These are phyloP conservation scores for Neotragus moschatus DNA, from an alignment of 2,113 vertebrate genomes.

Conservation along the genomic window DNA sequence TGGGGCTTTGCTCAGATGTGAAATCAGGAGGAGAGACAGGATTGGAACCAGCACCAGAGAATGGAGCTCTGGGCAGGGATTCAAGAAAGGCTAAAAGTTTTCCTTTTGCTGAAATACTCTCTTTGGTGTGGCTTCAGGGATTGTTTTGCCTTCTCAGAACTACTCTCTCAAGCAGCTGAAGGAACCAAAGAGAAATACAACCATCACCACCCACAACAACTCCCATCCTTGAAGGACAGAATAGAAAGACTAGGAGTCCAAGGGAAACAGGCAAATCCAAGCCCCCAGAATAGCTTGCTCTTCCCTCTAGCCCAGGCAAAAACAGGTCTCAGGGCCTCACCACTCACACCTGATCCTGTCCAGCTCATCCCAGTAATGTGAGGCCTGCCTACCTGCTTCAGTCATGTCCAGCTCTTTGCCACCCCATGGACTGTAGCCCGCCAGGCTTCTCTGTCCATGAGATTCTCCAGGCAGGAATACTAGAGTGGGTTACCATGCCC, in stretches of 20 bases:
- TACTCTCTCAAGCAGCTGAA: neutral
- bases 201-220: neutral
- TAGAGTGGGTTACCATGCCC: neutral
- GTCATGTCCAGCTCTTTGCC: neutral
- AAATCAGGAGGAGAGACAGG: neutral
- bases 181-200: neutral
- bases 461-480: neutral
- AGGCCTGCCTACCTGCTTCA: neutral
- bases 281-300: neutral
- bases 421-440: neutral
- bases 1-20: neutral
- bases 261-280: neutral
- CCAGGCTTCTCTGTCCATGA: neutral
- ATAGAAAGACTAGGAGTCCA: neutral
- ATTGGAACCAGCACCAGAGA: neutral
- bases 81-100: neutral
- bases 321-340: neutral
- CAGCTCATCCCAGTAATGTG: neutral
- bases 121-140: neutral
- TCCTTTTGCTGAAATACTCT: neutral
- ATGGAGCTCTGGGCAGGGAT: neutral
- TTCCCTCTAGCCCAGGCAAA: neutral
- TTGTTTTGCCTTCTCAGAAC: neutral
- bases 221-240: neutral
- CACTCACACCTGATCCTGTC: neutral